Evolutionary conservation across 2,888 invertebrate species (phyloP), one percentile per base, ranked within the genome.

Genomic region (Mechanitis mazaeus): DNA sequence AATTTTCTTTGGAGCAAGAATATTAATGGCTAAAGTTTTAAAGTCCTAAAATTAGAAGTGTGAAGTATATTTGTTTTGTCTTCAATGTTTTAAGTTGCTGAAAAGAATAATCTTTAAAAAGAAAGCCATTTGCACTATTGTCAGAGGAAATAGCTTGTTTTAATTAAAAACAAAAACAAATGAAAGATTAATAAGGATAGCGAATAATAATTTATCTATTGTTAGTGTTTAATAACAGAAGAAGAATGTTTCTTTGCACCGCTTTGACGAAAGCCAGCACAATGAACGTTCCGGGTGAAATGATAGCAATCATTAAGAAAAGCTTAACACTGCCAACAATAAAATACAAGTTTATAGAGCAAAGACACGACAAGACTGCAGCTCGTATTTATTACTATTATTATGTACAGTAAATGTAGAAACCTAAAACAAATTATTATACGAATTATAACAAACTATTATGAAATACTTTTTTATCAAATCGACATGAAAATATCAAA

Each of bases 131-230:
- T 50, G 28, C 47, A 20, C 47, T 20, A 47, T 47, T 47, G 47
- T 50, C 50, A 50, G 31, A 50, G 11, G 28, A 50, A 50, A 50
- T 31, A 31, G 31, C 50, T 50, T 9, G 50, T 28, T 50, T 50
- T 50, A 50, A 50, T 50, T 50, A 50, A 50, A 50, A 50, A 31
- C 28, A 50, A 31, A 50, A 50, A 50, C 50, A 31, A 50, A 50
- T 50, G 50, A 50, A 50, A 50, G 31, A 28, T 50, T 6, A 50
- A 50, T 50, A 31, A 31, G 7, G 9, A 50, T 50, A 50, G 2
- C 28, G 31, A 50, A 31, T 6, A 50, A 50, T 50, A 50, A 50
- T 50, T 50, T 31, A 28, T 50, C 50, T 11, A 50, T 50, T 50
- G 50, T 50, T 50, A 31, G 50, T 50, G 31, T 50, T 50, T 50